Evolutionary conservation across 2,113 vertebrate species (phyloP).

Genomic region (Heliornis fulica): DNA sequence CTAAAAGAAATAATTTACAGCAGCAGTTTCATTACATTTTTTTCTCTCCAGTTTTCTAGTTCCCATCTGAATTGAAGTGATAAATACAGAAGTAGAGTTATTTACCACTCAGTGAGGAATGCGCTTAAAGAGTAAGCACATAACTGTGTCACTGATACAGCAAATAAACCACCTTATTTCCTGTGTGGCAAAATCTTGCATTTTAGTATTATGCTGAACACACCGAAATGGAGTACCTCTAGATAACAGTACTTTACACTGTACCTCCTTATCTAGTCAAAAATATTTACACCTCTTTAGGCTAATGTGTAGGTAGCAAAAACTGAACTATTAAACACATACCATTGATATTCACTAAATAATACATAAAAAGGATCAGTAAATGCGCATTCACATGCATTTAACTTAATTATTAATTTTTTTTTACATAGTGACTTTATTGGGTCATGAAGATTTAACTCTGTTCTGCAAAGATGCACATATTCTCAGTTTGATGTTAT

Average conservation of each 20-base stretch:
- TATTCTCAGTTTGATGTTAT: constrained; percentile 19
- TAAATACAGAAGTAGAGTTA: constrained; percentile 74
- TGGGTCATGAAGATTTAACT: constrained; percentile 50
- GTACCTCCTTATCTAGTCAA: constrained; percentile 77
- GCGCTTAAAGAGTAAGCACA: constrained; percentile 64
- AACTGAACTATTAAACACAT: constrained; percentile 84
- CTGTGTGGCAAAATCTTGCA: constrained; percentile 51
- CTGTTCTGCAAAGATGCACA: constrained; percentile 25
- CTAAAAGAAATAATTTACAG: constrained; percentile 93
- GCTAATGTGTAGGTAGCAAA: constrained; percentile 81
- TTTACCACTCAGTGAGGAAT: constrained; percentile 66
- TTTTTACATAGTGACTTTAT: constrained; percentile 75
- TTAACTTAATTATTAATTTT: constrained; percentile 58
- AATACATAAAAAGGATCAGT: constrained; percentile 79
- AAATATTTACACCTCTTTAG: constrained; percentile 86
- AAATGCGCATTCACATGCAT: constrained; percentile 88
- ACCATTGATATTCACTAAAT: constrained; percentile 83
- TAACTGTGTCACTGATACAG: constrained; percentile 69
- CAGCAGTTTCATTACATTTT: constrained; percentile 84
- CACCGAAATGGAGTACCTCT: constrained; percentile 72
- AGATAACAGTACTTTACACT: constrained; percentile 76
- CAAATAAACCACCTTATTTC: constrained; percentile 69
- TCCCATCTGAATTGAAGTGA: constrained; percentile 77
- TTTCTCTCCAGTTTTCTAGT: constrained; percentile 80
- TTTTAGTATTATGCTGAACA: constrained; percentile 66